Base-by-base conservation (phyloP, 2,888 invertebrate species). In the Petrophora chlorosata region DNA sequence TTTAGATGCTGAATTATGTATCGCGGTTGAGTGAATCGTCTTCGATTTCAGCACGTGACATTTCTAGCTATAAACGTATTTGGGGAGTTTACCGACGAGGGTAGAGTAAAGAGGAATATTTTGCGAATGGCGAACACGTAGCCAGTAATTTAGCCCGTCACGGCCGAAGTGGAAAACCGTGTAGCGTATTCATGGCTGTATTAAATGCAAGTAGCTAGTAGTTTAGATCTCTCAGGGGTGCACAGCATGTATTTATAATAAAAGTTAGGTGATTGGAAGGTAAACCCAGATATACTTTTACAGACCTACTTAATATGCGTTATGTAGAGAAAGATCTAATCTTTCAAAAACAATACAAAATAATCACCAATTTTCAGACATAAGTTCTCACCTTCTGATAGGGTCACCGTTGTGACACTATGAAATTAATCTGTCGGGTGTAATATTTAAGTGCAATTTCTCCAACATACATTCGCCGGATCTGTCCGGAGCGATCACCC, bases 71-170 rank as follows among this genome's bases (percentile, higher is more conserved):
- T 69, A 59, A 63, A 59, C 40, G 59, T 52, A 51, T 67, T 59
- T 61, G 40, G 35, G 52, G 45, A 26, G 47, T 63, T 56, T 26
- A n/a, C 3, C 12, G 10, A 10, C 29, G 29, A 35, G 36, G 64
- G 57, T 57, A 53, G 43, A 53, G 35, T 33, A 52, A 49, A 53
- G 55, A 64, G 61, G 58, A 59, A 66, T 73, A 73, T 79, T 65
- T 80, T 82, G 72, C 68, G 73, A 56, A 85, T 79, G 76, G 68
- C 67, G 67, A 72, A 73, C 83, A 82, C 85, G 85, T 82, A 76
- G 70, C 74, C 59, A 57, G 78, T 76, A 80, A 79, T 83, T 79
- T 78, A 73, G 72, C 62, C 63, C 65, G 50, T 46, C 51, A 17
- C 53, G 55, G 61, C 47, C 59, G 59, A 74, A 87, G 86, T 87